Evolutionary conservation across 2,797 vertebrate genomes (phyloP).

Genomic region (Sphenopsis melanotis): DNA sequence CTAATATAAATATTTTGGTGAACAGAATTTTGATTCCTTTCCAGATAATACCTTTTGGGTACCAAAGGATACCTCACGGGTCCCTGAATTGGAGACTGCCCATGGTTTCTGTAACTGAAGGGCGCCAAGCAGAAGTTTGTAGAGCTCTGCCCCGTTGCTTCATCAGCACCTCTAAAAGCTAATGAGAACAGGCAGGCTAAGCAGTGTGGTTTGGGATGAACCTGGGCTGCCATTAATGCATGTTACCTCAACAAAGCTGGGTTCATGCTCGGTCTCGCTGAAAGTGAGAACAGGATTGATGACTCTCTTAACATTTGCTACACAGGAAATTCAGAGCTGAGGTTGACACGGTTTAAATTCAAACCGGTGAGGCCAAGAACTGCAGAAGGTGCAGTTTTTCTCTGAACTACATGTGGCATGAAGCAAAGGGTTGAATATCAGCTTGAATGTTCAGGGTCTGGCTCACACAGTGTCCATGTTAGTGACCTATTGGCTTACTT

Average conservation of each 20-base stretch:
- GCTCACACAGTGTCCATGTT: neutral
- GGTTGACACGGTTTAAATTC: neutral
- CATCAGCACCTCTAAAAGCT: neutral
- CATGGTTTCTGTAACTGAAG: neutral
- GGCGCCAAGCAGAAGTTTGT: constrained; percentile 9
- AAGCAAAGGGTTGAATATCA: neutral
- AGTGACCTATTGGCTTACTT: neutral
- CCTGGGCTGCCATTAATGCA: neutral
- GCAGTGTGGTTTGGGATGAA: neutral
- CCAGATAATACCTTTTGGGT: constrained; percentile 23
- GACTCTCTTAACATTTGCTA: neutral
- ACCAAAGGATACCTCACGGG: neutral
- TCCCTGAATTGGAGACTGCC: neutral
- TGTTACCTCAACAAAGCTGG: neutral
- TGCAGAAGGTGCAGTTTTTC: neutral
- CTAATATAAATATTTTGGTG: constrained; percentile 71
- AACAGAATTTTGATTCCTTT: constrained; percentile 68
- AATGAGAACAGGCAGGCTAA: neutral
- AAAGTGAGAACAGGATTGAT: neutral
- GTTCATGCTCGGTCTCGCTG: neutral
- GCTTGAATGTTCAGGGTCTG: neutral
- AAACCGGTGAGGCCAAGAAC: neutral
- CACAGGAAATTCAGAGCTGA: neutral
- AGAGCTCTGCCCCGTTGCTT: neutral
- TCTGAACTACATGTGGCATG: neutral